Base-by-base conservation (phyloP, 2,797 vertebrate genomes). In the Semaprochilodus insignis region DNA sequence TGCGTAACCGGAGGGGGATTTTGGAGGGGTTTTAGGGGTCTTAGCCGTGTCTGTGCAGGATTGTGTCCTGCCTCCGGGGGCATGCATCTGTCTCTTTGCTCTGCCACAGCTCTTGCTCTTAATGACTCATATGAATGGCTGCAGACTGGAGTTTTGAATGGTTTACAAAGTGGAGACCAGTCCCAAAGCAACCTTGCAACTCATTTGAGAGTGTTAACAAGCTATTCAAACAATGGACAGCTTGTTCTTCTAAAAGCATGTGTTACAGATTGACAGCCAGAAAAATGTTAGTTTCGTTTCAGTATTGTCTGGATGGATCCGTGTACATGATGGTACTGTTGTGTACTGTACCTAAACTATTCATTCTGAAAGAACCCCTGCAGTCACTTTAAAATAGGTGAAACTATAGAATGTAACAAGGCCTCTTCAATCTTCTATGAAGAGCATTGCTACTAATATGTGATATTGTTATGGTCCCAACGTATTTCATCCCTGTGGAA, bases 1-100 rank as follows among this genome's bases (percentile, higher is more conserved):
- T 87, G 85, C 62, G 70, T 83, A 84, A 80, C 55, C 14, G 31
- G 65, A 74, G 48, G 48, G 85, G 85, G 87, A 88, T 89, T 88
- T 89, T 31, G 74, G 60, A 48, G 23, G 82, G 87, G 77, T 83
- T 86, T 78, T 79, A 69, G 59, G 79, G 74, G 81, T 82, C 75
- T 87, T 87, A 81, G 74, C 81, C 25, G 66, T 71, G 78, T 80
- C 77, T 86, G 85, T 80, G 84, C 74, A 79, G 77, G 77, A 83
- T 85, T 79, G 85, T 71, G 85, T 88, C 74, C 48, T 72, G 74
- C 83, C 81, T 88, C 79, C 25, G 19, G 65, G 74, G 86, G 78
- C n/a, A 51, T 66, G 55, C 66, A 19, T 77, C 82, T 75, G 82
- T 75, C 74, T 78, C 74, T 60, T 81, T 59, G 52, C 44, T 73